phyloP scores from a whole-genome alignment of 1,140 invertebrate species.

The Myzus persicae region DNA sequence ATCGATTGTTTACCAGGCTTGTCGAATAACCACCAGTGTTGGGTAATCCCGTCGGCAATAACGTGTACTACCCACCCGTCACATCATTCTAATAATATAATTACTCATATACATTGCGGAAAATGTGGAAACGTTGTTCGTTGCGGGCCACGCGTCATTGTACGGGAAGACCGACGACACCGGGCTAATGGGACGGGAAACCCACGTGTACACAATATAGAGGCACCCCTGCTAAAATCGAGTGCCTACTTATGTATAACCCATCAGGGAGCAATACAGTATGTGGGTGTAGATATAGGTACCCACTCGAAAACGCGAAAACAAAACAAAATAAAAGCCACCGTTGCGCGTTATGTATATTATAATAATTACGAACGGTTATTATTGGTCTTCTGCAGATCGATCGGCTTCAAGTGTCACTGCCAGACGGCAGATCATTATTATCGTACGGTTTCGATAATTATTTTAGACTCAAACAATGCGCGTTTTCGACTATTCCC shows the following conservation, averaged over 20 bases:
- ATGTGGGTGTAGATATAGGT: background rate
- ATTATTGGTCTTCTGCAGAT: background rate
- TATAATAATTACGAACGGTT: background rate
- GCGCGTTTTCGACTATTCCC: background rate
- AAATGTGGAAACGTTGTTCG: background rate
- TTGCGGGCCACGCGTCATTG: background rate
- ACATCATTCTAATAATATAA: background rate
- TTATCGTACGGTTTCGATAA: background rate
- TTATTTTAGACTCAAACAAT: background rate
- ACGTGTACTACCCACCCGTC: background rate
- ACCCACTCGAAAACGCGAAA: background rate
- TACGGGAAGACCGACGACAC: background rate
- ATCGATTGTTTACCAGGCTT: background rate
- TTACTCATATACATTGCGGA: background rate
- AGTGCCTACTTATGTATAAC: constrained; percentile 8
- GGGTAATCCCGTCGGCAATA: background rate
- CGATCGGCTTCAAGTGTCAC: background rate
- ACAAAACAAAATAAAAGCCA: constrained; percentile 4
- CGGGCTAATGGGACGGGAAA: background rate
- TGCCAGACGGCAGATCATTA: background rate
- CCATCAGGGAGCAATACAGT: background rate
- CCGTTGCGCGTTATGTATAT: background rate
- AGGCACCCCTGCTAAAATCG: background rate
- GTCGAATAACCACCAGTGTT: background rate
- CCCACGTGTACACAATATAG: too few relatives aligned